A percentile compares a stretch with the other conserved stretches of the same genome.
Conservation (phyloP, 2,113 vertebrate species). For the Gambusia holbrooki region DNA sequence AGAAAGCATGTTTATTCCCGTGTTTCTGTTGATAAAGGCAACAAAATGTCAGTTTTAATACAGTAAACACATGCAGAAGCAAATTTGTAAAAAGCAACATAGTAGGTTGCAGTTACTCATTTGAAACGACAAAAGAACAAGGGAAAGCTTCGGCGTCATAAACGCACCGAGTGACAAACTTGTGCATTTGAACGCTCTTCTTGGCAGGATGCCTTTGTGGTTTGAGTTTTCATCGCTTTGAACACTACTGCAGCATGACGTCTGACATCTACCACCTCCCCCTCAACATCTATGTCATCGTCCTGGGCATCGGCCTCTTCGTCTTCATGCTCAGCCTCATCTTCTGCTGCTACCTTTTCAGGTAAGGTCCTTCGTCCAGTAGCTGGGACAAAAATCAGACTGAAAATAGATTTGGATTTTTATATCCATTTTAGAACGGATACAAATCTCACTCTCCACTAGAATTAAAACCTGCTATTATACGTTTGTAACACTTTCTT, state of each 20-base stretch:
- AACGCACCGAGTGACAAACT: not conserved
- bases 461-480: not conserved
- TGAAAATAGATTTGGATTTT: not conserved
- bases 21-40: not conserved
- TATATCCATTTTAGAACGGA: not conserved
- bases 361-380: constrained; percentile 61
- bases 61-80: not conserved
- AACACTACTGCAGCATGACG: constrained; percentile 81
- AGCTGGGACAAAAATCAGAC: not conserved
- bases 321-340: constrained; percentile 86
- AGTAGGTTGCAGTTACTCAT: not conserved
- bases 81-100: not conserved
- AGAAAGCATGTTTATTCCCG: not conserved
- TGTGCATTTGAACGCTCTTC: constrained; percentile 31
- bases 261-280: constrained; percentile 83
- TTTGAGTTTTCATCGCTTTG: constrained; percentile 78
- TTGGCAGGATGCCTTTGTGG: constrained; percentile 79
- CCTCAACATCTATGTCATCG: constrained; percentile 84
- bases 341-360: constrained; percentile 87
- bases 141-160: not conserved
- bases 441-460: not conserved
- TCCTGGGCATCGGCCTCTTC: constrained; percentile 84
- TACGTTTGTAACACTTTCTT: not conserved
- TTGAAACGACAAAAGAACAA: not conserved
- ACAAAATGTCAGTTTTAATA: not conserved